These are phyloP conservation scores for Scaptomyza hsui DNA, from an alignment of 1,140 invertebrate species.

Conservation along the genomic window DNA sequence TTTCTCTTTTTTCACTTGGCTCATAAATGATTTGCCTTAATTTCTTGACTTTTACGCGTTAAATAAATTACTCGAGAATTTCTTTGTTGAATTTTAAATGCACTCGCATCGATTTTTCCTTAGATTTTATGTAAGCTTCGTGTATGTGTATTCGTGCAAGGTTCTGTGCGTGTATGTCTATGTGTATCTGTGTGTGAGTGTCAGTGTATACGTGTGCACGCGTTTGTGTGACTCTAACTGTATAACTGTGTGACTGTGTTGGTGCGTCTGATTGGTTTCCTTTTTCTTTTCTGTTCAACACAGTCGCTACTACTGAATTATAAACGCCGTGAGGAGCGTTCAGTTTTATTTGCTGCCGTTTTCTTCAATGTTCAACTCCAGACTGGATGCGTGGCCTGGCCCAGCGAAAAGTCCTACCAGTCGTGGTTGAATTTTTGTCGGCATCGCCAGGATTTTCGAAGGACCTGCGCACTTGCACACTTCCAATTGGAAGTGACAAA, in stretches of 20 bases:
- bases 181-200: constrained; percentile 52
- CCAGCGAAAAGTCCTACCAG: constrained; percentile 63
- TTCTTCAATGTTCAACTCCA: constrained; percentile 84
- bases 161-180: constrained; percentile 11
- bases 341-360: constrained; percentile 73
- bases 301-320: constrained; percentile 51
- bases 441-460: constrained; percentile 71
- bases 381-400: constrained; percentile 67
- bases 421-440: constrained; percentile 66
- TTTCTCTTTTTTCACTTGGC: constrained; percentile 53
- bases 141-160: constrained; percentile 56
- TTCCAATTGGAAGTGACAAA: constrained; percentile 65
- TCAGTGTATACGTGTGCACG: constrained; percentile 32
- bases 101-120: constrained; percentile 78
- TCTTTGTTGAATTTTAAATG: constrained; percentile 72
- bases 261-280: constrained; percentile 72
- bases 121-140: constrained; percentile 76
- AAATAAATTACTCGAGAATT: constrained; percentile 46
- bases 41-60: constrained; percentile 24
- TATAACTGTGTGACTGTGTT: constrained; percentile 36
- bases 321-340: constrained; percentile 68
- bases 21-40: constrained; percentile 25
- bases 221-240: constrained; percentile 32
- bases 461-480: constrained; percentile 72
- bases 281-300: constrained; percentile 59